Evolutionary conservation across 2,113 vertebrate genomes (phyloP).

Genomic region (Pseudopodoces humilis): DNA sequence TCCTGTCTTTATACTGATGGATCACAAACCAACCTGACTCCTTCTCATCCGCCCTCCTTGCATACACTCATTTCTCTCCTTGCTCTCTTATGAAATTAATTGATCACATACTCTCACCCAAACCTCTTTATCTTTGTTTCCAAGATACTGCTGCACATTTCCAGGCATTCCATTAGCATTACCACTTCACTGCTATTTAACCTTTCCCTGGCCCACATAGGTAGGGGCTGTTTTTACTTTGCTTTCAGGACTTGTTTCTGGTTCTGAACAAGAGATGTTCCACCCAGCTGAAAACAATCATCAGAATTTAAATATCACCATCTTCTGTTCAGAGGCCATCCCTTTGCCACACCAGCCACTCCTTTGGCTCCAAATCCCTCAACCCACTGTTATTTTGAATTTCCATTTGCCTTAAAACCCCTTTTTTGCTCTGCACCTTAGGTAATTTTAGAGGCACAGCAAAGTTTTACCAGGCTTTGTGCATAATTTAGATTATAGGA

Average conservation of each 20-base stretch:
- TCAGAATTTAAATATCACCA: not conserved
- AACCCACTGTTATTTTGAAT: not conserved
- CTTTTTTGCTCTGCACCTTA: not conserved
- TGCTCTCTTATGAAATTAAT: not conserved
- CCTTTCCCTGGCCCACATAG: not conserved
- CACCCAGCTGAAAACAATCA: not conserved
- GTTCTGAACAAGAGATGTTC: not conserved
- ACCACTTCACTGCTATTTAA: not conserved
- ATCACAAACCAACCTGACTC: not conserved
- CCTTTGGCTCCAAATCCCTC: not conserved
- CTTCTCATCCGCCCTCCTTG: not conserved
- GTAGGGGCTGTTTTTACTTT: not conserved
- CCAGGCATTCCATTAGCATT: not conserved
- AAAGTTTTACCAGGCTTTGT: not conserved
- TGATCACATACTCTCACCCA: fast-evolving
- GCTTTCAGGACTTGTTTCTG: not conserved
- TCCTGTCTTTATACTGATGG: not conserved
- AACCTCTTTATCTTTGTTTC: not conserved
- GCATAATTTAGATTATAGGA: not conserved
- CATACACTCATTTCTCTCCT: not conserved
- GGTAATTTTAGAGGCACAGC: not conserved
- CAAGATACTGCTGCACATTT: not conserved
- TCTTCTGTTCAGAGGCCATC: not conserved
- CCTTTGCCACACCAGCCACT: not conserved
- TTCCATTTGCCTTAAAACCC: fast-evolving